Evolutionary conservation across 2,797 vertebrate genomes (phyloP).

Genomic region (Alcedo atthis): DNA sequence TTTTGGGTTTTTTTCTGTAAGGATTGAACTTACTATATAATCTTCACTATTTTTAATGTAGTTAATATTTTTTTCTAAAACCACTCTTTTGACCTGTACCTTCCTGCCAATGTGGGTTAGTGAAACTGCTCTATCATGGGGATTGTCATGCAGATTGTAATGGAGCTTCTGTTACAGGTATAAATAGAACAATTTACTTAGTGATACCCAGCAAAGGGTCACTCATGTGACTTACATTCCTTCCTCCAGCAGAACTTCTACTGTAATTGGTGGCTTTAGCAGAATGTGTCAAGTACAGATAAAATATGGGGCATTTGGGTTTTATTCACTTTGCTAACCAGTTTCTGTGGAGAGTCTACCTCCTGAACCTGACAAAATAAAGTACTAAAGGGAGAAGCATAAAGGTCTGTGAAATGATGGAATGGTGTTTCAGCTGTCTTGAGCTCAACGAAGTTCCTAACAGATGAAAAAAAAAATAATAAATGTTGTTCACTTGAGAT

Average conservation of each 20-base stretch:
- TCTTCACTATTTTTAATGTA: not conserved
- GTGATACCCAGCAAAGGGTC: not conserved
- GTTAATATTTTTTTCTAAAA: not conserved
- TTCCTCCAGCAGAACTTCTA: not conserved
- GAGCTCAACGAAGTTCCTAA: not conserved
- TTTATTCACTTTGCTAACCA: not conserved
- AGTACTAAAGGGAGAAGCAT: not conserved
- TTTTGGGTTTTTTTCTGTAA: not conserved
- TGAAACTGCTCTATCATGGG: not conserved
- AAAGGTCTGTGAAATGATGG: not conserved
- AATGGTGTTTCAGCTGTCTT: conserved; percentile 27
- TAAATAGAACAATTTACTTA: not conserved
- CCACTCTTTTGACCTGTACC: not conserved
- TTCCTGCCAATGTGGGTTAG: not conserved
- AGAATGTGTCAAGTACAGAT: not conserved
- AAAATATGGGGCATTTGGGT: not conserved
- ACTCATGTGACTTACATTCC: not conserved
- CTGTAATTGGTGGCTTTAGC: not conserved
- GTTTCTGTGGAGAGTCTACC: not conserved
- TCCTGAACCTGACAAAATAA: not conserved
- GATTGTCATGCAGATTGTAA: not conserved
- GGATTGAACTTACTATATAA: not conserved
- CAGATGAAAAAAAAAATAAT: conserved; percentile 31
- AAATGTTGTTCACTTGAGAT: conserved; percentile 55
- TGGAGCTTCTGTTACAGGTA: not conserved